phyloP scores from a whole-genome alignment of 2,888 invertebrate genomes.

The Ochropleura leucogaster region DNA sequence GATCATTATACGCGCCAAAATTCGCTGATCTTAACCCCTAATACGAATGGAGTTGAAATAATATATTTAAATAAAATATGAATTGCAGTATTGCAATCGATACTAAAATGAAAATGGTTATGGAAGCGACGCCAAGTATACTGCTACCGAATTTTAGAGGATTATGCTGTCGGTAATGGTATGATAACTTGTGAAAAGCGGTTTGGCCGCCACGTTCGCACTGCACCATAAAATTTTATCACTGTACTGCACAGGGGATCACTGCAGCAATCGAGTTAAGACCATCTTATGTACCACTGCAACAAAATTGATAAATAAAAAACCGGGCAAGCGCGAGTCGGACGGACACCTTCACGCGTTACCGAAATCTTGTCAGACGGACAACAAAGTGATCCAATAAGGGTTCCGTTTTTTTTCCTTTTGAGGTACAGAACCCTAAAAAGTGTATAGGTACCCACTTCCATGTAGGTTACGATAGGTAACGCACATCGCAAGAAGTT shows the following conservation, averaged over 20 bases:
- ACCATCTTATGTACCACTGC: not conserved
- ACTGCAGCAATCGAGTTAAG: slow-evolving; percentile 13
- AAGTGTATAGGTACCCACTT: not conserved
- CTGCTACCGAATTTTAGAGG: slow-evolving; percentile 33
- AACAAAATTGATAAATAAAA: slow-evolving; percentile 5
- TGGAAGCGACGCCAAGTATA: not conserved
- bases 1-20: too few relatives aligned
- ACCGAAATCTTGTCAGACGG: too few relatives aligned
- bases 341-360: too few relatives aligned
- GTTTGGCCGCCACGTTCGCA: not conserved
- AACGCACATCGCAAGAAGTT: not conserved
- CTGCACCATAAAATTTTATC: slow-evolving; percentile 37
- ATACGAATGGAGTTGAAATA: not conserved
- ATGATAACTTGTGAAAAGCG: slow-evolving; percentile 23
- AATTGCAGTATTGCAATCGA: not conserved
- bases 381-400: too few relatives aligned
- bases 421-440: too few relatives aligned
- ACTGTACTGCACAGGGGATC: slow-evolving; percentile 26
- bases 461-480: not conserved
- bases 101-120: slow-evolving; percentile 4
- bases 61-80: not conserved
- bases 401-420: too few relatives aligned
- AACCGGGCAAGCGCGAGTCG: too few relatives aligned
- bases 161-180: slow-evolving; percentile 29
- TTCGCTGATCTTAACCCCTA: too few relatives aligned